These are phyloP conservation scores for Brachypteracias leptosomus DNA, from an alignment of 2,113 vertebrate genomes.

Conservation along the genomic window DNA sequence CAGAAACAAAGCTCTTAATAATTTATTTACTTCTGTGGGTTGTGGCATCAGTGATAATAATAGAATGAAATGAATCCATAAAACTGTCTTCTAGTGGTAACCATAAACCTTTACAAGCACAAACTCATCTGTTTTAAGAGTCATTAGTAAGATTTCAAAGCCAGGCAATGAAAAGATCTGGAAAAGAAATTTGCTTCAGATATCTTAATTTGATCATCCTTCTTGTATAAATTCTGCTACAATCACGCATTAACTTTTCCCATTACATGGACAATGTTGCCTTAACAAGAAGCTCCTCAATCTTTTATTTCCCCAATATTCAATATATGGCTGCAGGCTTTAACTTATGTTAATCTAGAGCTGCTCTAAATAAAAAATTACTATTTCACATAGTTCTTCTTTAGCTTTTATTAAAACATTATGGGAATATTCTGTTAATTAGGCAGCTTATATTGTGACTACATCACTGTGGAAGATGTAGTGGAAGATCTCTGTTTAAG, in stretches of 20 bases:
- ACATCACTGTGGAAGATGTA: not conserved
- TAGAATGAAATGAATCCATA: not conserved
- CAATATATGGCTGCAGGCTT: not conserved
- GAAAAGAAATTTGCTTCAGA: not conserved
- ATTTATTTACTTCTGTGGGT: not conserved
- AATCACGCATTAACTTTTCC: not conserved
- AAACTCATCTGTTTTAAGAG: not conserved
- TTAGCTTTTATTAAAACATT: not conserved
- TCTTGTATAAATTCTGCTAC: not conserved
- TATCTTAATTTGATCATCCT: not conserved
- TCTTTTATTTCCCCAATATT: not conserved
- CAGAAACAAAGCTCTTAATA: not conserved
- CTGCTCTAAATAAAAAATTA: not conserved
- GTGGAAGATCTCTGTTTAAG: too few species aligned
- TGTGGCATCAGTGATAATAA: not conserved
- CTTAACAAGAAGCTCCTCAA: not conserved
- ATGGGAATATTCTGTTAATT: not conserved
- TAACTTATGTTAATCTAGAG: not conserved
- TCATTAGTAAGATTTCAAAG: not conserved
- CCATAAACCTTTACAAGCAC: not conserved
- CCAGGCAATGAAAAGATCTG: not conserved
- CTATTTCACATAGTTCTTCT: not conserved
- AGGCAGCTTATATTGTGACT: not conserved
- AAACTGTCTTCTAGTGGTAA: not conserved
- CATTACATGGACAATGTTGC: not conserved